These are phyloP conservation scores for Coelopa pilipes DNA, from an alignment of 2,888 invertebrate species.

Conservation along the genomic window DNA sequence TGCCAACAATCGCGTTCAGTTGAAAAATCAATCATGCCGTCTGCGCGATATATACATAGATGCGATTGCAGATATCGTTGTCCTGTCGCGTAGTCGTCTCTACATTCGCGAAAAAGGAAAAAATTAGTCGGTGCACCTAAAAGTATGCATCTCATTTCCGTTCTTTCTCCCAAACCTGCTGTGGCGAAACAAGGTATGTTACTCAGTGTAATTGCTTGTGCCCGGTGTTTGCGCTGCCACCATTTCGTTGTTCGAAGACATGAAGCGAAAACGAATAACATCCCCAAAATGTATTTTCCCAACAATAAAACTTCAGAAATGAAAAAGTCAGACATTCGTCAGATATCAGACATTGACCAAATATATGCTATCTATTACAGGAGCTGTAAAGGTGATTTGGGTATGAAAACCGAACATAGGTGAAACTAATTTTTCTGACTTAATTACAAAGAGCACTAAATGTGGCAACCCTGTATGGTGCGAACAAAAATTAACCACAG, in stretches of 20 bases:
- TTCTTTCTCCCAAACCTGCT: not conserved
- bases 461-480: conserved; percentile 21
- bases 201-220: not conserved
- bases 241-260: not conserved
- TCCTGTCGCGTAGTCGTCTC: not conserved
- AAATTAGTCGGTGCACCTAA: conserved; percentile 12
- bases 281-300: too few species aligned
- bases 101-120: not conserved
- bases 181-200: not conserved
- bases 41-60: not conserved
- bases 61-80: not conserved
- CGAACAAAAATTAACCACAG: conserved; percentile 29
- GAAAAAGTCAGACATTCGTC: too few species aligned
- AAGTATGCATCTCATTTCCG: conserved; percentile 22
- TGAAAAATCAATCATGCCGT: not conserved
- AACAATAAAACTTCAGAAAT: too few species aligned
- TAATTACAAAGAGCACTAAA: not conserved
- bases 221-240: not conserved
- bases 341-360: too few species aligned
- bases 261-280: too few species aligned
- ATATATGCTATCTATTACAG: too few species aligned
- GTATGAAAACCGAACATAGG: too few species aligned
- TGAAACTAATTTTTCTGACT: too few species aligned
- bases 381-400: too few species aligned
- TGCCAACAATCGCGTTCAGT: not conserved